phyloP scores from a whole-genome alignment of 2,113 vertebrate species.

The Budorcas taxicolor region DNA sequence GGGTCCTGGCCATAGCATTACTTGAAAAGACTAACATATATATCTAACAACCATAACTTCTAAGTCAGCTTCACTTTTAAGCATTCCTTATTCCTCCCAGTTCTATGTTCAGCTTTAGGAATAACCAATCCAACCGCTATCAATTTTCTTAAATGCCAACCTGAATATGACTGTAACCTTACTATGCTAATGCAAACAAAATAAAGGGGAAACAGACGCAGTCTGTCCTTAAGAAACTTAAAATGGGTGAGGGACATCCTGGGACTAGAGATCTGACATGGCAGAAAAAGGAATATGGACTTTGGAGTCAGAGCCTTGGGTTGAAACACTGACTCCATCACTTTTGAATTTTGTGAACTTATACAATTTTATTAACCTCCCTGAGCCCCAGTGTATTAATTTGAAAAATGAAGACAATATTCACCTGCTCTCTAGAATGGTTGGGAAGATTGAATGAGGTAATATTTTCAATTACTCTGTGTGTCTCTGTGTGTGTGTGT shows the following conservation, averaged over 20 bases:
- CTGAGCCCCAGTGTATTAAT: conserved; percentile 34
- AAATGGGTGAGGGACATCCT: background rate
- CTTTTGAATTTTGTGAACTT: background rate
- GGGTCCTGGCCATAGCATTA: background rate
- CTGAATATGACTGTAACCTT: background rate
- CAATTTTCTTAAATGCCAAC: background rate
- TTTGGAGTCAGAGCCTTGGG: background rate
- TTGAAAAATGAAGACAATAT: conserved; percentile 53
- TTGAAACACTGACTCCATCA: background rate
- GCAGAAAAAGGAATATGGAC: background rate
- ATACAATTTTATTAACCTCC: conserved; percentile 26
- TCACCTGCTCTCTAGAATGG: background rate
- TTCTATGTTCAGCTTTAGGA: background rate
- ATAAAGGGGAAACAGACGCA: background rate
- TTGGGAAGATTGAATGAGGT: conserved; percentile 5
- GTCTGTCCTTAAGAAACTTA: background rate
- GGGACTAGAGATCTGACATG: background rate
- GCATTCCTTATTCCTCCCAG: background rate
- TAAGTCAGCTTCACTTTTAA: background rate
- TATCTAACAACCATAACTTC: background rate
- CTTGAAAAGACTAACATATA: background rate
- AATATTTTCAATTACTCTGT: background rate
- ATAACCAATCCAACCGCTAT: background rate
- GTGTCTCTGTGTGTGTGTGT: background rate
- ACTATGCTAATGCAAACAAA: background rate